Conservation (phyloP, 2,888 invertebrate genomes). For the Steinernema carpocapsae region DNA sequence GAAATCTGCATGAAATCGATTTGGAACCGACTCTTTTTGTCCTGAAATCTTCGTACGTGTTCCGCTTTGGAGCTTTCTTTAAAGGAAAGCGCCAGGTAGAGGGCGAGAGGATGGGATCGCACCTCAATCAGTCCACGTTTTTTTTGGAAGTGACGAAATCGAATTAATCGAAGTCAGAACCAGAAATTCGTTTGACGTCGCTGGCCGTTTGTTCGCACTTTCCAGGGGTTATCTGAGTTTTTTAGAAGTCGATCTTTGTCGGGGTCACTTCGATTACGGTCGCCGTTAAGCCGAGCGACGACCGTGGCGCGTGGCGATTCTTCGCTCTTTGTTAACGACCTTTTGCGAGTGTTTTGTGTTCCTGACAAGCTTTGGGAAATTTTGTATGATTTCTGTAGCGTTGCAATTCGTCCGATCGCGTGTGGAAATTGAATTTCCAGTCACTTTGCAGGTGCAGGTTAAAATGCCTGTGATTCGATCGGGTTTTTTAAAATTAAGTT, state of each 20-base stretch:
- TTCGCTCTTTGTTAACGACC: neutral
- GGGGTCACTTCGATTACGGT: slow-evolving; percentile 31
- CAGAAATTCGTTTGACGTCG: neutral
- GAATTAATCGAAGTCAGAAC: neutral
- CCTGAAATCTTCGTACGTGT: neutral
- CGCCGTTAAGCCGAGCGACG: slow-evolving; percentile 9
- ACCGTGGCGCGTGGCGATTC: too few species aligned
- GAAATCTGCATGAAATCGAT: slow-evolving; percentile 18
- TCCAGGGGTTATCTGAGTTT: neutral
- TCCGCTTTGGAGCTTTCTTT: neutral
- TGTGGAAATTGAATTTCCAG: neutral
- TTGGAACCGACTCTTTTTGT: neutral
- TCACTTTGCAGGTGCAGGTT: too few species aligned
- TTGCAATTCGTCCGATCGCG: neutral
- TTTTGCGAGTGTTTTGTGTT: neutral
- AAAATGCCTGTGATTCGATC: too few species aligned
- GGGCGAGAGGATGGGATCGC: too few species aligned
- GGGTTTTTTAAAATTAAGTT: neutral
- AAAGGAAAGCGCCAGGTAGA: too few species aligned
- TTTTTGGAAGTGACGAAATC: too few species aligned
- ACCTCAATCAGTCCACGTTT: too few species aligned
- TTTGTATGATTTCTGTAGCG: neutral
- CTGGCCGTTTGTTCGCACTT: neutral
- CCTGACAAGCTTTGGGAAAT: neutral
- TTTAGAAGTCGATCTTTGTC: neutral